Percentiles rank a stretch among this genome's conserved stretches.
These are phyloP conservation scores for Meliscaeva auricollis DNA, from an alignment of 2,888 invertebrate genomes.

Conservation along the genomic window DNA sequence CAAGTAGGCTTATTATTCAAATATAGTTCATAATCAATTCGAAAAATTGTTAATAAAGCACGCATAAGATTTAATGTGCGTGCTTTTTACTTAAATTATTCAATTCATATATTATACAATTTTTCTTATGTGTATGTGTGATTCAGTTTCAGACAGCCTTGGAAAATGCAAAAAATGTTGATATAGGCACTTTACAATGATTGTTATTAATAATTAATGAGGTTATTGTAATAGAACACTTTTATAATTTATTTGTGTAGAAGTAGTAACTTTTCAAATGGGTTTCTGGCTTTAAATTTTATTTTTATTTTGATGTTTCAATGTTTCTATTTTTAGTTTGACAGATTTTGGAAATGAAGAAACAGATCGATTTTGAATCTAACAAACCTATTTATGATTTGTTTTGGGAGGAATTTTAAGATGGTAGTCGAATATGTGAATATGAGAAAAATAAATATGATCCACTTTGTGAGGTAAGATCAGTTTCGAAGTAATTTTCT, in stretches of 20 bases:
- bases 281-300: too few relatives aligned
- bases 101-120: background rate
- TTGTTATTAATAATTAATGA: conserved; percentile 7
- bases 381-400: too few relatives aligned
- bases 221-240: background rate
- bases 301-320: too few relatives aligned
- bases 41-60: conserved; percentile 7
- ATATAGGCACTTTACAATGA: background rate
- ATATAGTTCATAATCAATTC: conserved; percentile 1
- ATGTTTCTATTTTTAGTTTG: too few relatives aligned
- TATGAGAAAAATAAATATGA: too few relatives aligned
- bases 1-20: background rate
- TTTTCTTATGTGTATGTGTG: background rate
- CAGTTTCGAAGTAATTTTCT: too few relatives aligned
- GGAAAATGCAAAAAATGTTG: background rate
- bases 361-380: too few relatives aligned
- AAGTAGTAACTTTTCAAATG: background rate
- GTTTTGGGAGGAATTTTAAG: too few relatives aligned
- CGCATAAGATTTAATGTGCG: conserved; percentile 27
- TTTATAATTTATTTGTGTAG: conserved; percentile 29
- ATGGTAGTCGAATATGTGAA: too few relatives aligned
- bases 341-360: too few relatives aligned
- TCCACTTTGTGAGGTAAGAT: too few relatives aligned
- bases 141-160: background rate
- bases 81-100: conserved; percentile 37